Evolutionary conservation across 92 coral and sea anemone genomes (phyloP), one percentile per base, ranked within the genome.

Genomic region (Meandrina meandrites): DNA sequence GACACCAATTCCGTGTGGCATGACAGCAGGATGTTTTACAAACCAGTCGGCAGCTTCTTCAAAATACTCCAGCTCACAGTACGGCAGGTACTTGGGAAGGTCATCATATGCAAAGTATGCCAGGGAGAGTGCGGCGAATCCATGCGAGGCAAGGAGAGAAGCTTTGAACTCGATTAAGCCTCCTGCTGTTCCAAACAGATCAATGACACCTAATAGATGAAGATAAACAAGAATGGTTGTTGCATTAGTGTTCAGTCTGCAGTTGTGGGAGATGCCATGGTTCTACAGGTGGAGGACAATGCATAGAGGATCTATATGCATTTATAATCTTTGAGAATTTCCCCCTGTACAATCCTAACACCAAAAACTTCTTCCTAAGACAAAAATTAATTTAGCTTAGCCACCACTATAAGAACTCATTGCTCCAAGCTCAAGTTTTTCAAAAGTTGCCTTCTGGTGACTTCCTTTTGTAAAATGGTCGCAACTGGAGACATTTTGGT

Each of bases 11-110:
- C 94, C 92, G 0, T 84, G 79, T 8, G 89, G 71, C 14, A 79
- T 30, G 17, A 93, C 91, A 60, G 81, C 66, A 40, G 94, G 93
- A 15, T 91, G 94, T 15, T 81, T 90, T 36, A 83, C 37, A 35
- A 94, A 72, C 97, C 94, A 92, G 27, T 92, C 85, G 13, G 88
- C 93, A 27, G 97, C 97, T 84, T 94, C 93, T 34, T 89, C 90
- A 79, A 94, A 92, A 83, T 94, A 94, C 31, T 92, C 95, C 28
- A 94, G 84, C 15, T 90, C 94, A 73, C 93, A 75, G 50, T 85
- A 84, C 70, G 86, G 80, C 50, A 94, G 60, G 28, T 69, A 68
- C 47, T 74, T 86, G 16, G 97, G 93, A 6, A 94, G 90, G 79
- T 92, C 95, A 51, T 90, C 92, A 31, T 84, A 88, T 31, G 67